A percentile compares a stretch with the other conserved stretches of the same genome.
phyloP scores from a whole-genome alignment of 2,888 invertebrate genomes.

The Cancer borealis region DNA sequence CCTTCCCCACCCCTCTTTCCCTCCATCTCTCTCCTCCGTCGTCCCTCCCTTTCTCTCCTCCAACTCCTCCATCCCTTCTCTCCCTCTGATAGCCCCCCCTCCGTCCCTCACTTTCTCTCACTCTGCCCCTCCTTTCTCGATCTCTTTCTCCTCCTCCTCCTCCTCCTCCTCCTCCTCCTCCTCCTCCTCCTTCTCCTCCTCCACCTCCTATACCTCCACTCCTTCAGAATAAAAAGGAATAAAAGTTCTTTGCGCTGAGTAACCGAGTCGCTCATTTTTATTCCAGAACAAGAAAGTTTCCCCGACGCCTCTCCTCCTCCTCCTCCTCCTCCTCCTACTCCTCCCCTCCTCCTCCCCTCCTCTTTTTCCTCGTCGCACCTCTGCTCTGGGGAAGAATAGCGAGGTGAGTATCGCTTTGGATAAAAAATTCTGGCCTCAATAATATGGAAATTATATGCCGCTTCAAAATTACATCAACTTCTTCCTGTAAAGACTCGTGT shows the following conservation, averaged over 20 bases:
- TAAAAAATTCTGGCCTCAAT: conserved; percentile 49
- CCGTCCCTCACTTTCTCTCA: not conserved
- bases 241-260: conserved; percentile 16
- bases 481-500: conserved; percentile 70
- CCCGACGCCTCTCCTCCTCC: not conserved
- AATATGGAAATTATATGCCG: conserved; percentile 74
- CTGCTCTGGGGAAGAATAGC: not conserved
- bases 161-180: not conserved
- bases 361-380: not conserved
- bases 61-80: not conserved
- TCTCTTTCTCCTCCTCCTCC: not conserved
- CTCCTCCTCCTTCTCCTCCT: not conserved
- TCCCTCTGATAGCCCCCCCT: not conserved
- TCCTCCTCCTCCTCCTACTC: conserved; percentile 7
- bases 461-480: conserved; percentile 75
- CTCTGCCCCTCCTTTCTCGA: not conserved
- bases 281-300: not conserved
- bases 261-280: conserved; percentile 37
- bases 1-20: not conserved
- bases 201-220: not conserved
- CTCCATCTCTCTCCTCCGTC: not conserved
- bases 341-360: not conserved
- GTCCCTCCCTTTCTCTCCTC: not conserved
- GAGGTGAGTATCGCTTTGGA: not conserved
- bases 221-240: not conserved